Percentiles rank a stretch among this genome's conserved stretches.
phyloP scores from a whole-genome alignment of 2,113 vertebrate genomes.

The Platichthys stellatus region DNA sequence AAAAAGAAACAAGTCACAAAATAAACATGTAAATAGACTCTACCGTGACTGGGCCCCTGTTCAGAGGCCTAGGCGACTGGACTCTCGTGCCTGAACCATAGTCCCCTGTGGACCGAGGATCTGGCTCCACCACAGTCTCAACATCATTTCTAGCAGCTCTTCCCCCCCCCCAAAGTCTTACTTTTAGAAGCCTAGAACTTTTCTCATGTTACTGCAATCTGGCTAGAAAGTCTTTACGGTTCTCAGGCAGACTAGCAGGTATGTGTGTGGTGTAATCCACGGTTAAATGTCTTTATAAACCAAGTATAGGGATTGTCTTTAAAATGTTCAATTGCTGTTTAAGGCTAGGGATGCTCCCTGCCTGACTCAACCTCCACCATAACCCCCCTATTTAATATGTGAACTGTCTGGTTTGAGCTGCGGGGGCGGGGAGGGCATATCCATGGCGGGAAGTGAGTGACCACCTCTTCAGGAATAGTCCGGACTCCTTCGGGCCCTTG shows the following conservation, averaged over 20 bases:
- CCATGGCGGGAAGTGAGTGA: conserved; percentile 87
- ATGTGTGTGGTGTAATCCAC: conserved; percentile 88
- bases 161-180: conserved; percentile 66
- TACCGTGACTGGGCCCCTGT: conserved; percentile 85
- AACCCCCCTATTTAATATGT: conserved; percentile 91
- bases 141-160: conserved; percentile 71
- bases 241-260: conserved; percentile 91
- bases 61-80: conserved; percentile 66
- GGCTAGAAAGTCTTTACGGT: conserved; percentile 86
- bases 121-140: conserved; percentile 89
- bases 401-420: conserved; percentile 87
- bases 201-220: conserved; percentile 78
- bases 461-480: conserved; percentile 98
- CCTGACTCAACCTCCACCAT: conserved; percentile 93
- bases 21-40: conserved; percentile 80
- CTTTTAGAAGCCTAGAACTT: conserved; percentile 83
- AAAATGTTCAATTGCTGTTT: conserved; percentile 93
- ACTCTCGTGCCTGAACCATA: conserved; percentile 83
- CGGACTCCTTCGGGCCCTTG: conserved; percentile 95
- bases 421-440: conserved; percentile 80
- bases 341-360: conserved; percentile 91
- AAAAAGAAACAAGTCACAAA: conserved; percentile 79
- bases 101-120: conserved; percentile 76
- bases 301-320: conserved; percentile 84
- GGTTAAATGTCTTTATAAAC: conserved; percentile 87